These are phyloP conservation scores for Enteromius anoplus DNA, from an alignment of 2,797 vertebrate species.

Conservation along the genomic window DNA sequence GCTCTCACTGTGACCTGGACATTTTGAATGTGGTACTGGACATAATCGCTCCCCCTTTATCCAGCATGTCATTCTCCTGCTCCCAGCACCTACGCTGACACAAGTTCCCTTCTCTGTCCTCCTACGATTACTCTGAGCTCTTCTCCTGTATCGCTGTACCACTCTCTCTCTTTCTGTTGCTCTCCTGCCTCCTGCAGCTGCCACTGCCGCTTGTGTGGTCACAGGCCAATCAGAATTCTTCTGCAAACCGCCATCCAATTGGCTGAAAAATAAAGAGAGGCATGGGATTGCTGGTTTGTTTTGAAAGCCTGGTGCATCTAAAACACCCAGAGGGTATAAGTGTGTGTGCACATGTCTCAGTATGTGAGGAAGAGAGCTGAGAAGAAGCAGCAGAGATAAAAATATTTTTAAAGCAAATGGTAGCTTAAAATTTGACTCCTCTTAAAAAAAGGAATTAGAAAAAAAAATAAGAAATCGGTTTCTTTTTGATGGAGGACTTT, in stretches of 20 bases:
- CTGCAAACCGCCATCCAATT: slow-evolving; percentile 59
- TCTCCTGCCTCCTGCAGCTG: slow-evolving; percentile 52
- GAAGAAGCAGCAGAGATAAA: slow-evolving; percentile 1
- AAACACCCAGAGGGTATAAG: slow-evolving; percentile 8
- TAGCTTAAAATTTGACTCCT: slow-evolving; percentile 1
- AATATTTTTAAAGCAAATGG: slow-evolving; percentile 24
- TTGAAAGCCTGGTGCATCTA: slow-evolving; percentile 58
- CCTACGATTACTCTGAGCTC: slow-evolving; percentile 39
- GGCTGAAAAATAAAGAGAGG: slow-evolving; percentile 45
- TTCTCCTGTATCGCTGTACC: slow-evolving; percentile 33
- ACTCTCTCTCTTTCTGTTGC: slow-evolving; percentile 43
- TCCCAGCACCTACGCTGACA: slow-evolving; percentile 33
- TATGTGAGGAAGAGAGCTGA: slow-evolving; percentile 5
- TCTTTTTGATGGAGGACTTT: neutral
- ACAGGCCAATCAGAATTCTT: slow-evolving; percentile 63
- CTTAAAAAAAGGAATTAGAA: neutral
- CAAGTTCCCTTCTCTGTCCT: slow-evolving; percentile 42
- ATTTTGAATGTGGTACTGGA: slow-evolving; percentile 42
- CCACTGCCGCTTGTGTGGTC: slow-evolving; percentile 50
- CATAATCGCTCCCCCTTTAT: slow-evolving; percentile 20
- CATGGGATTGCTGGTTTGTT: slow-evolving; percentile 55
- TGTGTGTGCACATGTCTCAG: slow-evolving; percentile 8
- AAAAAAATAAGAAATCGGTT: neutral
- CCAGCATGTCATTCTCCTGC: slow-evolving; percentile 36
- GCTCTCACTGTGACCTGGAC: slow-evolving; percentile 35